phyloP scores from a whole-genome alignment of 2,797 vertebrate species.

The Halcyon smyrnensis region DNA sequence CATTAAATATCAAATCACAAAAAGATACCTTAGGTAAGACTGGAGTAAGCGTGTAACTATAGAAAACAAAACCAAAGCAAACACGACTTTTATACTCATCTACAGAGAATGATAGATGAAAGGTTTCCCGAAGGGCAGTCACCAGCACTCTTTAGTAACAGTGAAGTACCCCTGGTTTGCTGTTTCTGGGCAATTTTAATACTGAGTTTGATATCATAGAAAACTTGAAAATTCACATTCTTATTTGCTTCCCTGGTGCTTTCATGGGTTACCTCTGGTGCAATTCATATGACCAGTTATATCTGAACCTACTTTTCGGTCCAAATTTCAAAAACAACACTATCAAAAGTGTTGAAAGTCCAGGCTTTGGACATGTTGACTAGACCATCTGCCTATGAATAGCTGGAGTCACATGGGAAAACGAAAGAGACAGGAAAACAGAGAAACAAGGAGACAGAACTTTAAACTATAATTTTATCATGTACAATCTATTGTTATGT shows the following conservation, averaged over 20 bases:
- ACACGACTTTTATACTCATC: neutral
- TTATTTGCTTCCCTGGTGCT: neutral
- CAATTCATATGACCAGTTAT: neutral
- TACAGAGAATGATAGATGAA: neutral
- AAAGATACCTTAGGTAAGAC: neutral
- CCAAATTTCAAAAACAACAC: neutral
- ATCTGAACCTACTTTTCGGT: neutral
- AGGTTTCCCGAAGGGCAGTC: neutral
- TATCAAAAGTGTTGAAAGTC: neutral
- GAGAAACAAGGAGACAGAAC: neutral
- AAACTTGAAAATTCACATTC: neutral
- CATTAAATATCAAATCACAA: neutral
- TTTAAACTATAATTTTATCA: neutral
- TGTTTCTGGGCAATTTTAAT: neutral
- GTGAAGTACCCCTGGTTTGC: neutral
- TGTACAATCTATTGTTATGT: neutral
- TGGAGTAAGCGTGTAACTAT: neutral
- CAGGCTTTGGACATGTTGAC: neutral
- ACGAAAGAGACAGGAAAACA: neutral
- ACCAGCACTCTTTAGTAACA: neutral
- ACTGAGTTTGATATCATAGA: neutral
- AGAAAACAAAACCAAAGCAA: neutral
- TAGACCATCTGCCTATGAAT: neutral
- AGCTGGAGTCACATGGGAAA: neutral
- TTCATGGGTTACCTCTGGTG: neutral